Evolutionary conservation across 2,888 invertebrate genomes (phyloP), one percentile per base, ranked within the genome.

Genomic region (Archaeoteleia sp.): DNA sequence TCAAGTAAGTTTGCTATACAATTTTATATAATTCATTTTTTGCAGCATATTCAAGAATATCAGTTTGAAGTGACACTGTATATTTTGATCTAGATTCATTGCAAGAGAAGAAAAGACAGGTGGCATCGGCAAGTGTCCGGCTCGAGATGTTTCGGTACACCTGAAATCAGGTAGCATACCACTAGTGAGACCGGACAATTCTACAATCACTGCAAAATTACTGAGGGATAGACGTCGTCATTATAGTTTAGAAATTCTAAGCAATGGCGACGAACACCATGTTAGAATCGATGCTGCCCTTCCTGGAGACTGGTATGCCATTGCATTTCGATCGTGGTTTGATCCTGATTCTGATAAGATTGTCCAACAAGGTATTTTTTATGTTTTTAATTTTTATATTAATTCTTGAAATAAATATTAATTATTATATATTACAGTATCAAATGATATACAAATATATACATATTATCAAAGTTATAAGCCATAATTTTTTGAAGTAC

Each of bases 151-250:
- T 45, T 87, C 91, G 71, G 86, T 92, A 74, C 90, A 92, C 79
- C 84, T 96, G 51, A 95, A 95, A 82, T 90, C 92, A 73, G 93
- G 93, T 9, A 91, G 95, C 39, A 92, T 93, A 77, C 95, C 96
- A 13, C 91, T 95, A 1, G 90, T 95, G 61, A 92, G 91, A 79
- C 93, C 95, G 1, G 93, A 95, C 79, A 92, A 92, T 66, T 92
- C 94, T 35, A 88, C 90, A 39, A 93, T 93, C 78, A 93, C 94
- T 0, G 90, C 90, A 58, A 87, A 89, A 68, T 89, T 91, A 76
- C 83, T 91, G 60, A 86, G 87, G 66, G 84, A 9, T 23, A 80
- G 87, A 67, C 80, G 85, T 4, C 86, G 88, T 60, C 85, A 90
- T 43, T 88, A 90, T 76, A 87, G 87, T 12, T 76, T 91, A 32